Evolutionary conservation across 1,140 invertebrate species (phyloP).

Genomic region (Homarus americanus): DNA sequence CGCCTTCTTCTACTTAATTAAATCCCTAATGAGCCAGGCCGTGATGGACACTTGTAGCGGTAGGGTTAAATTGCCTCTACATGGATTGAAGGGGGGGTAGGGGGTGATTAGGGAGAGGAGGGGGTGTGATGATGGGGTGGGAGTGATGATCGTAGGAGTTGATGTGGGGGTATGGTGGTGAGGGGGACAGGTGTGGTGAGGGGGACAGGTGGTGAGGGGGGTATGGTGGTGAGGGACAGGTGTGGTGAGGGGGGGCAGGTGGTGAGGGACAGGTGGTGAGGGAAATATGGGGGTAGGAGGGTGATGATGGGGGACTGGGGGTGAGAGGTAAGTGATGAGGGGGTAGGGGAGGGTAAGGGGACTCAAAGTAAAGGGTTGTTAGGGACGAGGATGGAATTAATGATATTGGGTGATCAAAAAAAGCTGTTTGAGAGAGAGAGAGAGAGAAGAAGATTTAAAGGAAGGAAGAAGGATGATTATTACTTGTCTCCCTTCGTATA

Average conservation of each 20-base stretch:
- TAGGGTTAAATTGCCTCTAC: slow-evolving; percentile 23
- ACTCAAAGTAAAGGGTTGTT: neutral
- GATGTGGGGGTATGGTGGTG: neutral
- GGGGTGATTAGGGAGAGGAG: neutral
- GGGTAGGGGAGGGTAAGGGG: neutral
- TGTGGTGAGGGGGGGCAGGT: too few relatives aligned
- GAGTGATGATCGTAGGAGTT: too few relatives aligned
- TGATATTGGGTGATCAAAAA: neutral
- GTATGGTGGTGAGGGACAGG: too few relatives aligned
- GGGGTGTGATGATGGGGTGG: too few relatives aligned
- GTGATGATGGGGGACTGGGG: too few relatives aligned
- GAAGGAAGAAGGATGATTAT: neutral
- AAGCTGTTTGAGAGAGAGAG: neutral
- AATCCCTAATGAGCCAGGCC: slow-evolving; percentile 26
- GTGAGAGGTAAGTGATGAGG: neutral
- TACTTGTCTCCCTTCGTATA: too few relatives aligned
- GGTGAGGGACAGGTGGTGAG: too few relatives aligned
- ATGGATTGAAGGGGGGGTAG: neutral
- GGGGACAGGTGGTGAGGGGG: too few relatives aligned
- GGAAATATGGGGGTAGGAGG: too few relatives aligned
- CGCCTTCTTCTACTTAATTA: slow-evolving; percentile 47
- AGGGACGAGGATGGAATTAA: too few relatives aligned
- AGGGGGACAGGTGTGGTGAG: too few relatives aligned
- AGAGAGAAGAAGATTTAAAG: neutral
- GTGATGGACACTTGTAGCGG: slow-evolving; percentile 35